Conservation (phyloP, 1,140 invertebrate species). For the Radopholus similis region DNA sequence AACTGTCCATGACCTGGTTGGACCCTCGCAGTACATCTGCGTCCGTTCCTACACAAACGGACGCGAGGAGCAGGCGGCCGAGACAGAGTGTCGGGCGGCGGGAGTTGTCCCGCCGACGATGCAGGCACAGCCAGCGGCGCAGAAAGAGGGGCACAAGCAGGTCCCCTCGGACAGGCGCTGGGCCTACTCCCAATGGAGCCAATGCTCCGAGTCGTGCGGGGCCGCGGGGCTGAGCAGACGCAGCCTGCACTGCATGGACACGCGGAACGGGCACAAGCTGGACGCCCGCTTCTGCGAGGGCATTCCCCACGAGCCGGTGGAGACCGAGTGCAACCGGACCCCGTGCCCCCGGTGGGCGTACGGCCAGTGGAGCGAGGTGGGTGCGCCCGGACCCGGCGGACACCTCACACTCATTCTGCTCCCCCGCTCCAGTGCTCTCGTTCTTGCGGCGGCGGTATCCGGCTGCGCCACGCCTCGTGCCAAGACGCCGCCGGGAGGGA, state of each 20-base stretch:
- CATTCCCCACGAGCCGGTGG: conserved; percentile 38
- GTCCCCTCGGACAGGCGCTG: conserved; percentile 23
- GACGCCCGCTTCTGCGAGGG: conserved; percentile 46
- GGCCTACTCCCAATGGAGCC: conserved; percentile 52
- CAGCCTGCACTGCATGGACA: conserved; percentile 66
- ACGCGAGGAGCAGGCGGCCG: conserved; percentile 31
- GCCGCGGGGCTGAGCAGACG: conserved; percentile 68
- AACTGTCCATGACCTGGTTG: background rate
- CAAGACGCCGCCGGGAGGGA: conserved; percentile 62
- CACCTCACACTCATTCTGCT: background rate
- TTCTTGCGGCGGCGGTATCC: conserved; percentile 70
- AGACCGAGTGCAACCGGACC: conserved; percentile 51
- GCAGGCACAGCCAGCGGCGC: background rate
- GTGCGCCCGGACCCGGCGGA: background rate
- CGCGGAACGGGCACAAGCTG: conserved; percentile 24
- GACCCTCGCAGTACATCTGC: conserved; percentile 1
- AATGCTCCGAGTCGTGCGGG: conserved; percentile 65
- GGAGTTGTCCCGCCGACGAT: background rate
- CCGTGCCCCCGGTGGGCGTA: conserved; percentile 57
- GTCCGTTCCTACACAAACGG: conserved; percentile 26
- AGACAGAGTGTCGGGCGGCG: conserved; percentile 31
- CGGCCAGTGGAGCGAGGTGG: conserved; percentile 49
- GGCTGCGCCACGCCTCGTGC: conserved; percentile 67
- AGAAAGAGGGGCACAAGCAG: background rate
- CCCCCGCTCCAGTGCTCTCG: conserved; percentile 68